Evolutionary conservation across 2,797 vertebrate species (phyloP).

Genomic region (Karalla daura): DNA sequence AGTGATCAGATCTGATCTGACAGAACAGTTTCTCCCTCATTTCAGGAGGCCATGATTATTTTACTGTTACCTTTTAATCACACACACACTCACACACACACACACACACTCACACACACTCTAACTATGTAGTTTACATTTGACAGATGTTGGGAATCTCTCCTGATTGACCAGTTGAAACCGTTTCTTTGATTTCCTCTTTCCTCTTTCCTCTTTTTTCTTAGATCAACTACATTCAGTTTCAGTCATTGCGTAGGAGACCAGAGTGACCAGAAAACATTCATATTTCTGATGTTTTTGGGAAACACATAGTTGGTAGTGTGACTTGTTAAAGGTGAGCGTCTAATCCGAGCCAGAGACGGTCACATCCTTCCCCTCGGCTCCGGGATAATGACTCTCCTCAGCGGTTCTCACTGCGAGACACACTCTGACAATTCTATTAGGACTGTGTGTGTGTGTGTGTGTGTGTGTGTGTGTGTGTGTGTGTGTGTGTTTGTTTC

Average conservation of each 20-base stretch:
- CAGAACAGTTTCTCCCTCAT: slow-evolving; percentile 43
- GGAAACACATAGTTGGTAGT: too few relatives aligned
- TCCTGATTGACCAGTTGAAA: too few relatives aligned
- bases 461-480: slow-evolving; percentile 41
- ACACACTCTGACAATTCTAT: slow-evolving; percentile 85
- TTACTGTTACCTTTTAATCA: slow-evolving; percentile 25
- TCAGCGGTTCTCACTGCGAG: slow-evolving; percentile 88
- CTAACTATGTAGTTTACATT: too few relatives aligned
- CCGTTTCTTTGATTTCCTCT: too few relatives aligned
- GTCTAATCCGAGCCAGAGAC: slow-evolving; percentile 94
- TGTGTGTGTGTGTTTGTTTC: slow-evolving; percentile 35
- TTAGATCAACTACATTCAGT: too few relatives aligned
- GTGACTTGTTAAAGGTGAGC: slow-evolving; percentile 79
- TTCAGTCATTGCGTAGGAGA: too few relatives aligned
- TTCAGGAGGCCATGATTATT: slow-evolving; percentile 30
- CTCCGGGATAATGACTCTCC: slow-evolving; percentile 94
- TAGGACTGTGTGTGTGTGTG: slow-evolving; percentile 76
- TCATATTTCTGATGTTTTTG: too few relatives aligned
- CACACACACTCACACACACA: too few relatives aligned
- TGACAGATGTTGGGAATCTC: too few relatives aligned
- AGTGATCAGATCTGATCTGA: slow-evolving; percentile 54
- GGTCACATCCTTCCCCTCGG: slow-evolving; percentile 91
- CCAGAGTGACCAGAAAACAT: too few relatives aligned
- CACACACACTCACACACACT: too few relatives aligned
- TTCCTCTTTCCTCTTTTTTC: too few relatives aligned